A percentile compares a stretch with the other conserved stretches of the same genome.
phyloP scores from a whole-genome alignment of 2,888 invertebrate species.

The Clitarchus hookeri region DNA sequence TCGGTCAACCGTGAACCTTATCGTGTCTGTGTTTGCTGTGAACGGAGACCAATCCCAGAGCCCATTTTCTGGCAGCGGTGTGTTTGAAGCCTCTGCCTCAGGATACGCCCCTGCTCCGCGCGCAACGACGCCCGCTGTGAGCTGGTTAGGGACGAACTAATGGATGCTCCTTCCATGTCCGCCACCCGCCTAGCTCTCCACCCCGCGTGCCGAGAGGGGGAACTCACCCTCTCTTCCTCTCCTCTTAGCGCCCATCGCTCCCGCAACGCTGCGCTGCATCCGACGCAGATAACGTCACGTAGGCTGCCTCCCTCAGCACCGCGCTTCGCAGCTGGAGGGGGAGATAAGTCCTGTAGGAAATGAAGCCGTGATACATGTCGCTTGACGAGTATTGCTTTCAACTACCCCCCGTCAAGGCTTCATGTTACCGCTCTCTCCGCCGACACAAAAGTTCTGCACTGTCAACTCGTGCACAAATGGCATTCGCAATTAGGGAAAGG shows the following conservation, averaged over 20 bases:
- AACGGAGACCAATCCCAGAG: too few species aligned
- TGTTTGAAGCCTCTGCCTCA: too few species aligned
- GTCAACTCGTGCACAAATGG: not conserved
- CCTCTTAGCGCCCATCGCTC: not conserved
- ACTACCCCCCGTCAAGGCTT: not conserved
- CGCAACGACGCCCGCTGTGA: constrained; percentile 7
- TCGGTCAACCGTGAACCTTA: too few species aligned
- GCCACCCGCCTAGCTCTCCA: not conserved
- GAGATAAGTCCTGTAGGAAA: constrained; percentile 14
- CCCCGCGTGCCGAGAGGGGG: not conserved
- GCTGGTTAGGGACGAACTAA: not conserved
- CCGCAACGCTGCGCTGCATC: constrained; percentile 10
- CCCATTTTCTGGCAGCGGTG: too few species aligned
- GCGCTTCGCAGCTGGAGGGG: not conserved
- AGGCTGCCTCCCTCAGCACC: not conserved
- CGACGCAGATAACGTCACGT: constrained; percentile 1
- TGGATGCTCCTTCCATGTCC: constrained; percentile 2
- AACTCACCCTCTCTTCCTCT: not conserved
- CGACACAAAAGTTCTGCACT: not conserved
- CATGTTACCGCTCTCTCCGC: not conserved
- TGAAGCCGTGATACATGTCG: constrained; percentile 14
- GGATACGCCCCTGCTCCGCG: not conserved
- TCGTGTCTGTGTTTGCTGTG: too few species aligned
- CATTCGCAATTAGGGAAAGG: not conserved
- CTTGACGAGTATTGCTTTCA: not conserved